phyloP scores from a whole-genome alignment of 2,113 vertebrate genomes.

The Chamaetylas fuelleborni region DNA sequence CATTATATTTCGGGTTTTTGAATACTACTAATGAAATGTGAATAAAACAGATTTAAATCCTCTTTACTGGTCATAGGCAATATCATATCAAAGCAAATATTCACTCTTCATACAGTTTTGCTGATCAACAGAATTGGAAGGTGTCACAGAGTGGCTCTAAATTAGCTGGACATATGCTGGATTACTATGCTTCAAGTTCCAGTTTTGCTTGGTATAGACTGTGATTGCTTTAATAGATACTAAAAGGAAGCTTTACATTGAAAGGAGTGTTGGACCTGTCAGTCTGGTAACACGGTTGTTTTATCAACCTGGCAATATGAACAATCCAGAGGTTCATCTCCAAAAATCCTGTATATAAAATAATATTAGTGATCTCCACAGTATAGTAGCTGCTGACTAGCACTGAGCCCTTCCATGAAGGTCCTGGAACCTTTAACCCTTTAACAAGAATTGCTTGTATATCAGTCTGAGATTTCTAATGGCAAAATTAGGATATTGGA shows the following conservation, averaged over 20 bases:
- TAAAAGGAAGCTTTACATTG: background rate
- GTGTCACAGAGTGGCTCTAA: background rate
- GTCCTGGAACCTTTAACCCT: background rate
- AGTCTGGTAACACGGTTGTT: background rate
- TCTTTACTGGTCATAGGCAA: background rate
- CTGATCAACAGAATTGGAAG: background rate
- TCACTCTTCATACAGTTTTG: background rate
- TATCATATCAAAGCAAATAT: background rate
- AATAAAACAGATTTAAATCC: background rate
- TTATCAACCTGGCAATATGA: background rate
- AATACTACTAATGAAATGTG: background rate
- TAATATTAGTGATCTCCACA: background rate
- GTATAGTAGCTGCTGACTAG: background rate
- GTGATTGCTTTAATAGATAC: background rate
- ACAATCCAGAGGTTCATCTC: background rate
- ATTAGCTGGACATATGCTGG: background rate
- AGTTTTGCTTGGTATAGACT: background rate
- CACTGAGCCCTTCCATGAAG: background rate
- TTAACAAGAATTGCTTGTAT: background rate
- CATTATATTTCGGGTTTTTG: background rate
- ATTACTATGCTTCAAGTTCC: background rate
- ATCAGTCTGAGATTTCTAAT: background rate
- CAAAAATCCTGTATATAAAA: background rate
- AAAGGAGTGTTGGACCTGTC: background rate
- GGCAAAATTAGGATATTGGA: background rate